phyloP scores from a whole-genome alignment of 2,888 invertebrate genomes.

The Rotaria sp. region DNA sequence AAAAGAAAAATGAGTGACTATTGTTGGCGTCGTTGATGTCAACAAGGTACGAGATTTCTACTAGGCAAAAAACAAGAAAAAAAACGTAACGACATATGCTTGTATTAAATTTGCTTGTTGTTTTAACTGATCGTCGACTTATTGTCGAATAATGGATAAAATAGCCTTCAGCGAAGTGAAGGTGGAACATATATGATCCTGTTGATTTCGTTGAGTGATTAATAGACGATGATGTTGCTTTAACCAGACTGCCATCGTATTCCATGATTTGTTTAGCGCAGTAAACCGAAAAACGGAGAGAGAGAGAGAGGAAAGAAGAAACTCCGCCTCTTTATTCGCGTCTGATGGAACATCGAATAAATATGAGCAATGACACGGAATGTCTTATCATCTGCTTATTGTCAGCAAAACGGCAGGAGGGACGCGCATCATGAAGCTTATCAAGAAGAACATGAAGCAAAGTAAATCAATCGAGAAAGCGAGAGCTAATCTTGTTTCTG shows the following conservation, averaged over 20 bases:
- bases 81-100: not conserved
- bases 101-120: not conserved
- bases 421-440: not conserved
- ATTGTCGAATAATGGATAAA: not conserved
- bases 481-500: not conserved
- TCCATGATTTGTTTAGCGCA: not conserved
- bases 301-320: not conserved
- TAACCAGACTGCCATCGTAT: not conserved
- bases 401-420: no score
- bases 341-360: not conserved
- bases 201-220: not conserved
- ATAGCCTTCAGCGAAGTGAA: not conserved
- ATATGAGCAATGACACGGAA: not conserved
- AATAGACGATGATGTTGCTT: not conserved
- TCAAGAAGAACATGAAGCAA: not conserved
- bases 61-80: not conserved
- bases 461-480: not conserved
- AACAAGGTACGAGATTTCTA: not conserved
- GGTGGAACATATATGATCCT: not conserved
- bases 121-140: constrained; percentile 21
- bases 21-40: not conserved
- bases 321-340: not conserved
- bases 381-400: not conserved
- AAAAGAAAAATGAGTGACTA: not conserved
- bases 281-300: not conserved